Evolutionary conservation across 2,888 invertebrate species (phyloP).

Genomic region (Ectropis crepuscularia): DNA sequence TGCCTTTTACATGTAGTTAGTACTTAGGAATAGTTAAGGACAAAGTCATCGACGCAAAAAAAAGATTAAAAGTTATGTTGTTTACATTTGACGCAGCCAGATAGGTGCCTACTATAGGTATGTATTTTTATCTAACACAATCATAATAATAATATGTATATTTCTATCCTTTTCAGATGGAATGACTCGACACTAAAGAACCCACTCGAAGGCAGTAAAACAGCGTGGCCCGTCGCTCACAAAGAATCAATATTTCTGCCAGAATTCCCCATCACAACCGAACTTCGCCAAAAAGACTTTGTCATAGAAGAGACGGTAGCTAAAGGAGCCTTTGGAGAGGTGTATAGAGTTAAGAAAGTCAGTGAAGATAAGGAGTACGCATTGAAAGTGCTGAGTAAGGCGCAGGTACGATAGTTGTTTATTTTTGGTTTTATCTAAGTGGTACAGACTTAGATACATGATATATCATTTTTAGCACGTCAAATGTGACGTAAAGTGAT

Average conservation of each 20-base stretch:
- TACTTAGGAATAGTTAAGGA: too few relatives aligned
- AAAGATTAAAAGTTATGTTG: too few relatives aligned
- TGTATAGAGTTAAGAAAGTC: constrained; percentile 90
- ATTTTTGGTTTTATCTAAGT: neutral
- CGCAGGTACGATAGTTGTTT: constrained; percentile 83
- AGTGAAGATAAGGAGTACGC: constrained; percentile 89
- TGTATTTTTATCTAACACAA: neutral
- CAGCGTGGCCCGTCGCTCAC: constrained; percentile 92
- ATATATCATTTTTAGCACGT: too few relatives aligned
- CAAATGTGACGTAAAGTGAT: too few relatives aligned
- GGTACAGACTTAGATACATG: neutral
- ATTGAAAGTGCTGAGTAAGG: constrained; percentile 93
- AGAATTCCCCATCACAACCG: constrained; percentile 91
- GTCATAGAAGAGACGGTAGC: constrained; percentile 90
- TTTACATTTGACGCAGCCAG: too few relatives aligned
- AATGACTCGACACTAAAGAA: constrained; percentile 86
- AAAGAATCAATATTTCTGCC: constrained; percentile 94
- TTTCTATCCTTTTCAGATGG: constrained; percentile 81
- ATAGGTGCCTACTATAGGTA: too few relatives aligned
- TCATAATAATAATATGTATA: neutral
- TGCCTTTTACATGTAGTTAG: too few relatives aligned
- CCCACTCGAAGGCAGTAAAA: constrained; percentile 86
- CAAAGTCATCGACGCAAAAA: too few relatives aligned
- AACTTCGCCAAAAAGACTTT: constrained; percentile 85
- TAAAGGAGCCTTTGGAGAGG: constrained; percentile 96